phyloP scores from a whole-genome alignment of 2,888 invertebrate species.

The Mayetiola destructor region DNA sequence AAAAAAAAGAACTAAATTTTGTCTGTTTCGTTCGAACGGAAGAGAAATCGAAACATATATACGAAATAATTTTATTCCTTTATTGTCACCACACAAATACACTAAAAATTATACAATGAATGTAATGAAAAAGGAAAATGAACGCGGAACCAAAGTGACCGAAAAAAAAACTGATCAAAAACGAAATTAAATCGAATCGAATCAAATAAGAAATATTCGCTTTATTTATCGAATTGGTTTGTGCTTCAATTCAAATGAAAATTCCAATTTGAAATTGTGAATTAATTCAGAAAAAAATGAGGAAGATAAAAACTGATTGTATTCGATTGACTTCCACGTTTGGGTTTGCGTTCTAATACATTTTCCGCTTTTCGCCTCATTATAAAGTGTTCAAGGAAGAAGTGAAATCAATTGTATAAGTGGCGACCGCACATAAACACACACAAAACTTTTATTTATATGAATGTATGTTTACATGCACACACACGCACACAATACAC shows the following conservation, averaged over 20 bases:
- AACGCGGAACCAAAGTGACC: not conserved
- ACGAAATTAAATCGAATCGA: not conserved
- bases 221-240: not conserved
- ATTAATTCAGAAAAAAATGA: not conserved
- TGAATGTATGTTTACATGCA: not conserved
- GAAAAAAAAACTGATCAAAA: not conserved
- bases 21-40: not conserved
- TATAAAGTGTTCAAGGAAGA: conserved; percentile 5
- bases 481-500: not conserved
- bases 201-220: not conserved
- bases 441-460: too few relatives aligned
- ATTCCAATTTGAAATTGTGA: not conserved
- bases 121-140: too few relatives aligned
- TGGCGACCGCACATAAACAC: not conserved
- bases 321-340: not conserved
- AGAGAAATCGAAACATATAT: not conserved
- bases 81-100: not conserved
- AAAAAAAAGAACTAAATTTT: too few relatives aligned
- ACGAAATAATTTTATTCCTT: not conserved
- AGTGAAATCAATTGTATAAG: not conserved
- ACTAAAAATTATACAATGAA: too few relatives aligned
- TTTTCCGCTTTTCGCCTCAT: not conserved
- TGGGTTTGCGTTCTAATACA: not conserved
- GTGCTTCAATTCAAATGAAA: not conserved
- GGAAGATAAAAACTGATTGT: not conserved